Conservation (phyloP, 2,797 vertebrate species). For the Peromyscus nudipes region DNA sequence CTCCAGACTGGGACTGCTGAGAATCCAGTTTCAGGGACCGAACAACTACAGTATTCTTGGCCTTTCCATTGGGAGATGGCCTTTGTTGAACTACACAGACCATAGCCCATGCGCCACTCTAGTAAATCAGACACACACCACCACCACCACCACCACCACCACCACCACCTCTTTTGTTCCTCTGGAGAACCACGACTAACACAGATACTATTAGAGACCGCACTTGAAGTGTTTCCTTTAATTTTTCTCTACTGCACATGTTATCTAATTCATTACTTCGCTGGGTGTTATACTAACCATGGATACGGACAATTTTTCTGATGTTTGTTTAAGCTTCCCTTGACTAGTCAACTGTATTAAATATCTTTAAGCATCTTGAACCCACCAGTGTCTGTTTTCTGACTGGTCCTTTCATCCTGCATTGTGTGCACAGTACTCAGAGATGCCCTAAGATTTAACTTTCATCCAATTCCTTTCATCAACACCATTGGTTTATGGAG, state of each 20-base stretch:
- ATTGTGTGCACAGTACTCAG: neutral
- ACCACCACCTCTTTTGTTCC: neutral
- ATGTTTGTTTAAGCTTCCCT: neutral
- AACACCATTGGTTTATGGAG: neutral
- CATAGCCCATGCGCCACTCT: neutral
- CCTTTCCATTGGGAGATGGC: neutral
- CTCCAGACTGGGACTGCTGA: neutral
- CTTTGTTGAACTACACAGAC: neutral
- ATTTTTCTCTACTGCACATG: neutral
- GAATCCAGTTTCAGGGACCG: neutral
- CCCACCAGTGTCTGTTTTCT: neutral
- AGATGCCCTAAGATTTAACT: neutral
- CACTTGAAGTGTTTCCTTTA: neutral
- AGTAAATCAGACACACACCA: neutral
- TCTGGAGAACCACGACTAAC: neutral
- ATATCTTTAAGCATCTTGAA: neutral
- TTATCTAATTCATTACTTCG: constrained; percentile 2
- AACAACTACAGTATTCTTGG: neutral
- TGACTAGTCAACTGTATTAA: neutral
- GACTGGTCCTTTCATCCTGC: neutral
- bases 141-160: neutral
- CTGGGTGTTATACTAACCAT: neutral
- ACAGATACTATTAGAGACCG: neutral
- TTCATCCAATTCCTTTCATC: neutral
- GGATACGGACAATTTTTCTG: neutral